Base-by-base conservation (phyloP, 2,113 vertebrate species). In the Rhagologus leucostigma region DNA sequence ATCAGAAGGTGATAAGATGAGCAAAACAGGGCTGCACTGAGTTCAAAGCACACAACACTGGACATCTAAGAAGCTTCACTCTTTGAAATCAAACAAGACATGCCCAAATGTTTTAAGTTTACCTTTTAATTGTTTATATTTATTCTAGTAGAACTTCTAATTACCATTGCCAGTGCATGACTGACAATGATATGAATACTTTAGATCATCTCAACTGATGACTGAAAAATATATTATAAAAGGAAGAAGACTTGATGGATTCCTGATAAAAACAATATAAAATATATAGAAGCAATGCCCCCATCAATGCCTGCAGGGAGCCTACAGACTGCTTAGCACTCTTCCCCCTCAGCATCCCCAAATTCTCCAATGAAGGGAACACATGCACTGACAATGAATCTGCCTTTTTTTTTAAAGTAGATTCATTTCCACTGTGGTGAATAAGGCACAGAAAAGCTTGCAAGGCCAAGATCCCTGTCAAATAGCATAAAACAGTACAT, bases 321-420 rank as follows among this genome's bases (percentile, higher is more conserved):
- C 32, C 20, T 26, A n/a, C 6, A 37, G 5, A 60, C 44, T 20
- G n/a, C 16, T 67, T 23, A 19, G 77, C 56, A 52, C 33, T 63
- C 27, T 42, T 59, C 6, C 33, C 35, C 9, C 14, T 60, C 75
- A 80, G n/a, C 68, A 74, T 23, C 30, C 50, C 18, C 59, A 80
- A 65, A 86, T 63, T 63, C 57, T 69, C 50, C 42, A 10, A 4
- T 20, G 22, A 89, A 64, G 7, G 1, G 8, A 84, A 49, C 16
- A 21, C 12, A 18, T 0, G 11, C 4, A 0, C 5, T 53, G 26
- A 37, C 35, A 37, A 24, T 8, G 10, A 55, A 59, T 74, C 18
- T 24, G 11, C 8, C 26, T 1, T 4, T 16, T 10, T 23, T 21
- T 35, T 23, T 50, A 21, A 49, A 27, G 41, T 3, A 49, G 18